phyloP scores from a whole-genome alignment of 1,140 invertebrate genomes.

The Bradynema listronoti region DNA sequence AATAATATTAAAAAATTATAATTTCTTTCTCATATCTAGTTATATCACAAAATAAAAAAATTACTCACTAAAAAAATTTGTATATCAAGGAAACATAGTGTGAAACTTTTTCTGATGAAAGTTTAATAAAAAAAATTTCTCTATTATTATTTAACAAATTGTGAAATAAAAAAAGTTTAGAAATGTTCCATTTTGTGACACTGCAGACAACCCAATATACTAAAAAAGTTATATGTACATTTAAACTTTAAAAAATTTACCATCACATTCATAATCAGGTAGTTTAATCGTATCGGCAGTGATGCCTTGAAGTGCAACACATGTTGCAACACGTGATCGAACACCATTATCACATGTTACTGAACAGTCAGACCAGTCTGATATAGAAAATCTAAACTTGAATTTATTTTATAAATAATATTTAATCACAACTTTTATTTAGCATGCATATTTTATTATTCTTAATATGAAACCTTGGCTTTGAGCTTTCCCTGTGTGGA shows the following conservation, averaged over 20 bases:
- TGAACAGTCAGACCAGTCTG: conserved; percentile 59
- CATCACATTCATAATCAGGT: conserved; percentile 52
- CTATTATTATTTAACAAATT: not conserved
- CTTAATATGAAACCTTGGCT: no score
- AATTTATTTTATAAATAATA: no score
- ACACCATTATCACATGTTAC: conserved; percentile 62
- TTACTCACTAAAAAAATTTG: not conserved
- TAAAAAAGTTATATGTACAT: conserved; percentile 9
- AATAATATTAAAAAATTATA: no score
- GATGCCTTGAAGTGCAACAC: conserved; percentile 59
- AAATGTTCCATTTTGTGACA: no score
- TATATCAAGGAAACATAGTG: not conserved
- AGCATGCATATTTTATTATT: no score
- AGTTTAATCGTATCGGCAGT: conserved; percentile 38
- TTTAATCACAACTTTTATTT: no score
- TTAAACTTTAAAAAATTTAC: conserved; percentile 16
- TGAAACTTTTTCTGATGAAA: not conserved
- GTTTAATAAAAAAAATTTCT: not conserved
- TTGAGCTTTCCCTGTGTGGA: no score
- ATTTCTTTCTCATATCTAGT: no score
- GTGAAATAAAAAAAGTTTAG: no score
- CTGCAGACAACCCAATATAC: no score
- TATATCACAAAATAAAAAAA: not conserved
- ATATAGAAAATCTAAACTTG: no score
- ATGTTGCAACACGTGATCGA: conserved; percentile 69